These are phyloP conservation scores for Macroramphosus scolopax DNA, from an alignment of 2,797 vertebrate species.

Conservation along the genomic window DNA sequence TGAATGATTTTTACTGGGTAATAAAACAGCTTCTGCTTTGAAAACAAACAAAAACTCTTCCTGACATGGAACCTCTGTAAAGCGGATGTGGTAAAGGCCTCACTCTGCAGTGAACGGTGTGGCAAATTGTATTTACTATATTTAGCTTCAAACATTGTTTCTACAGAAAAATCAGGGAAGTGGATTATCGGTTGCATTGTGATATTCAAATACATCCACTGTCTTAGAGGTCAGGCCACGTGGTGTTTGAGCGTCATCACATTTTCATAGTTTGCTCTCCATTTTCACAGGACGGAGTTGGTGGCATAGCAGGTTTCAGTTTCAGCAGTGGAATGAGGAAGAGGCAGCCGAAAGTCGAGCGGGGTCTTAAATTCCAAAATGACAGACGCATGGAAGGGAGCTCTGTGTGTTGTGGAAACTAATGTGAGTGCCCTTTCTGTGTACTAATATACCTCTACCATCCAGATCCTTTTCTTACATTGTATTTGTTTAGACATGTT, in stretches of 20 bases:
- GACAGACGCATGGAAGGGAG: slow-evolving; percentile 15
- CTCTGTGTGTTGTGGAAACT: neutral
- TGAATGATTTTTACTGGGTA: neutral
- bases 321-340: slow-evolving; percentile 60
- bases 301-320: slow-evolving; percentile 27
- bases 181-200: neutral
- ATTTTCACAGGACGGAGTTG: neutral
- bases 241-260: neutral
- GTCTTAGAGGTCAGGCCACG: too few species aligned
- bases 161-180: neutral
- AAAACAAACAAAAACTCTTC: too few species aligned
- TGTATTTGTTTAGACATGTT: neutral
- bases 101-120: neutral
- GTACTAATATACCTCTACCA: neutral
- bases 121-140: too few species aligned
- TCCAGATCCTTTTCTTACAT: too few species aligned
- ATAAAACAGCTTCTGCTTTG: slow-evolving; percentile 2
- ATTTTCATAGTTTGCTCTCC: neutral
- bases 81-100: slow-evolving; percentile 5
- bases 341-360: neutral
- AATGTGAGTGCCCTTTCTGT: slow-evolving; percentile 15
- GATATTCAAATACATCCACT: too few species aligned
- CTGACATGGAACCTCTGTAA: neutral
- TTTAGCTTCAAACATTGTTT: neutral
- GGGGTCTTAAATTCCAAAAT: neutral